Evolutionary conservation across 2,888 invertebrate species (phyloP), one percentile per base, ranked within the genome.

Genomic region (Dexiosoma caninum): DNA sequence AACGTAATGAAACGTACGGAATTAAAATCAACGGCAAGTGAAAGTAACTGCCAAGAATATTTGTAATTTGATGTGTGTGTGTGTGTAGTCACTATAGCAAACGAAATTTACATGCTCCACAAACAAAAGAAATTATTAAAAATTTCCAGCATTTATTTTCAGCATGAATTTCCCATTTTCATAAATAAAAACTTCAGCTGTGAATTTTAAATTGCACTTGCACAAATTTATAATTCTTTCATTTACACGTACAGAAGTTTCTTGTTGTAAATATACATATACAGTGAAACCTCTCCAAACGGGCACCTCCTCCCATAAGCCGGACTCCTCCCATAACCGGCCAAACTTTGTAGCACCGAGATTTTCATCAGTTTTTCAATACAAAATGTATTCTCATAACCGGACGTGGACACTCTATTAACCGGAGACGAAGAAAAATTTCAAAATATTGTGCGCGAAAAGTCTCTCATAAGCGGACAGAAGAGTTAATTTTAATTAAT

Each of bases 111-210:
- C 9, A 5, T 40, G n/a, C n/a, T 64, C 23, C 0, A 14, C 0
- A n/a, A 67, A n/a, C n/a, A n/a, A n/a, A n/a, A n/a, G n/a, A 70
- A 57, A 23, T 37, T 69, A 35, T 69, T 44, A 57, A 57, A 44
- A 55, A 16, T 44, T 69, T n/a, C 12, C 44, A 44, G 23, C 14
- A 69, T 57, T 27, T 3, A 27, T 27, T 27, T 27, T 27, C 27
- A 6, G 6, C 6, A 27, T 27, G 32, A 57, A 46, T 27, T 44
- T 35, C 57, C 23, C 42, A 42, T 67, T 67, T 27, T 30, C 53
- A 53, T 67, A 53, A 53, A 67, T 67, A 67, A 40, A 12, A 40
- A 66, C 66, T 27, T 4, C 30, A 21, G 42, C 32, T 67, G 55
- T 19, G 27, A 55, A 21, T 42, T 66, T 55, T 12, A 42, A 42